Evolutionary conservation across 2,888 invertebrate genomes (phyloP), one percentile per base, ranked within the genome.

Genomic region (Caenorhabditis afra): DNA sequence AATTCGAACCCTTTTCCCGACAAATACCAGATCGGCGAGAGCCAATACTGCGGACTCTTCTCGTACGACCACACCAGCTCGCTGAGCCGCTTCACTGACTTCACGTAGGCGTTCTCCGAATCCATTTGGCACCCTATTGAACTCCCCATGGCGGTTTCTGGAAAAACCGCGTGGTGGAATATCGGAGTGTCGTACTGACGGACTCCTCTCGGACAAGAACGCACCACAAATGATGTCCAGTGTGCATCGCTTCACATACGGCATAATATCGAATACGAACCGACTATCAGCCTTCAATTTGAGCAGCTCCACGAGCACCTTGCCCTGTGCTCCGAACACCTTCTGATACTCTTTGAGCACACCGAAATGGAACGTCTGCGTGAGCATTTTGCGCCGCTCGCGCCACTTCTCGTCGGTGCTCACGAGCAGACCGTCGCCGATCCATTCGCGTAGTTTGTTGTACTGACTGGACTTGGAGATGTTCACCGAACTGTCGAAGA

Each of bases 11-110:
- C 84, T 59, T 93, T 91, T 1, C 89, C 90, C 0, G 94, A 91
- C 4, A 93, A 90, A 81, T 93, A 92, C 89, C 93, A 94, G 45
- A 94, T 87, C 1, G 91, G 90, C 39, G 93, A 91, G 0, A 91
- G 87, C 87, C 93, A 92, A 45, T 45, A 70, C 2, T 41, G 61
- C 5, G 70, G 70, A 47, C 52, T 55, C 81, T 74, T 67, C 45
- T 79, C 75, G 55, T 82, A 79, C 7, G 77, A 64, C 79, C 81
- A 86, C 18, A 82, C 68, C 35, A 87, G 49, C 44, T 87, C 86
- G 11, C 79, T 79, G 62, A 87, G 59, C 22, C 73, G 18, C 14
- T 44, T 50, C 8, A 85, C 85, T 3, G 85, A 81, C 5, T 81
- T 52, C 53, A 85, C 86, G 59, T 88, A 88, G 11, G 70, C 67